phyloP scores from a whole-genome alignment of 2,113 vertebrate genomes.

The Xiphophorus hellerii region DNA sequence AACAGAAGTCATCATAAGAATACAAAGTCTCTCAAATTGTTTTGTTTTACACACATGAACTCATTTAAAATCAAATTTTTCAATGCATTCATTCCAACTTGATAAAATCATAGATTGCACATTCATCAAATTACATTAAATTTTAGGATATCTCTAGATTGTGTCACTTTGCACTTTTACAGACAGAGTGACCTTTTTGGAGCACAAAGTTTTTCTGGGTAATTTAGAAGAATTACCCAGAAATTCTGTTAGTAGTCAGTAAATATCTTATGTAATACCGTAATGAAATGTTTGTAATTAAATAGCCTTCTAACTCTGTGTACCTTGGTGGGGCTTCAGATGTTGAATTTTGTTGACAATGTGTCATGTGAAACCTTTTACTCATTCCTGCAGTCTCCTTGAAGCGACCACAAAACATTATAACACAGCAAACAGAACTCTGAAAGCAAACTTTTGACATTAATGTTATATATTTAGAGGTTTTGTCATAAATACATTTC shows the following conservation, averaged over 20 bases:
- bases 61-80: neutral
- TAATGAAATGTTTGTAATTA: neutral
- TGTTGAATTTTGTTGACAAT: neutral
- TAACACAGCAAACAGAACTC: neutral
- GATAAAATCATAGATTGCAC: too few species aligned
- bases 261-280: neutral
- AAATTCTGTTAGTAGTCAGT: neutral
- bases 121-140: neutral
- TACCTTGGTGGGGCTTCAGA: neutral
- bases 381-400: neutral
- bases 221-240: neutral
- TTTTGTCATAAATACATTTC: constrained; percentile 1
- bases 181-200: neutral
- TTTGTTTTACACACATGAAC: neutral
- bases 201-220: neutral
- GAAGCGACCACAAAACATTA: neutral
- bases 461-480: neutral
- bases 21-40: neutral
- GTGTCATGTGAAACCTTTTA: neutral
- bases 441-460: neutral
- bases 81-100: too few species aligned
- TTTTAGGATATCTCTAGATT: neutral
- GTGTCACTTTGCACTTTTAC: neutral
- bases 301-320: neutral
- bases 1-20: neutral